Conservation (phyloP, 1,140 invertebrate species). For the Anastatus disparis region DNA sequence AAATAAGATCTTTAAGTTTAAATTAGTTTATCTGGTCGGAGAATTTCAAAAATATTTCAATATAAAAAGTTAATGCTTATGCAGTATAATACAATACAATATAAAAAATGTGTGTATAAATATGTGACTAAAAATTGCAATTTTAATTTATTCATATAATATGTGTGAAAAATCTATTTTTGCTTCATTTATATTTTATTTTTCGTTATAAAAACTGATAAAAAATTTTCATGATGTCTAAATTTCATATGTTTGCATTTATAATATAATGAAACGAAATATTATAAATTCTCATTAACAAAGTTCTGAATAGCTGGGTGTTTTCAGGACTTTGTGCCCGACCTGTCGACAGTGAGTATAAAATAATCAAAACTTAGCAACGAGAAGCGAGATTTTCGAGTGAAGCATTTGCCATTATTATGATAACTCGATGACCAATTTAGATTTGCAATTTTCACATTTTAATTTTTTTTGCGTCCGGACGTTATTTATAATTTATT, state of each 20-base stretch:
- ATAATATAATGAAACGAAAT: conserved; percentile 20
- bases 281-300: conserved; percentile 16
- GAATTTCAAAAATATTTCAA: too few relatives aligned
- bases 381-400: conserved; percentile 58
- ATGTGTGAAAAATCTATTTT: too few relatives aligned
- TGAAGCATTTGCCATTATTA: conserved; percentile 59
- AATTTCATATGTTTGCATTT: conserved; percentile 7
- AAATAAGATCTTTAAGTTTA: too few relatives aligned
- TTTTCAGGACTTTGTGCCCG: conserved; percentile 70
- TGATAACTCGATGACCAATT: conserved; percentile 53
- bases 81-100: too few relatives aligned
- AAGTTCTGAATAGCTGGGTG: conserved; percentile 53
- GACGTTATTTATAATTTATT: conserved; percentile 26
- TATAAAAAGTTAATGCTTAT: too few relatives aligned
- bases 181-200: too few relatives aligned
- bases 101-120: too few relatives aligned
- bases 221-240: too few relatives aligned
- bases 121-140: too few relatives aligned
- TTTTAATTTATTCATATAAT: too few relatives aligned
- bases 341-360: conserved; percentile 69
- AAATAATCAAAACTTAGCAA: conserved; percentile 40
- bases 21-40: too few relatives aligned
- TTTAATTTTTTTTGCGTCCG: conserved; percentile 46
- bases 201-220: too few relatives aligned
- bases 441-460: conserved; percentile 50